Evolutionary conservation across 37 sponge, comb jelly and placozoan genomes (phyloP), one percentile per base, ranked within the genome.

Genomic region (Agelas oroides): DNA sequence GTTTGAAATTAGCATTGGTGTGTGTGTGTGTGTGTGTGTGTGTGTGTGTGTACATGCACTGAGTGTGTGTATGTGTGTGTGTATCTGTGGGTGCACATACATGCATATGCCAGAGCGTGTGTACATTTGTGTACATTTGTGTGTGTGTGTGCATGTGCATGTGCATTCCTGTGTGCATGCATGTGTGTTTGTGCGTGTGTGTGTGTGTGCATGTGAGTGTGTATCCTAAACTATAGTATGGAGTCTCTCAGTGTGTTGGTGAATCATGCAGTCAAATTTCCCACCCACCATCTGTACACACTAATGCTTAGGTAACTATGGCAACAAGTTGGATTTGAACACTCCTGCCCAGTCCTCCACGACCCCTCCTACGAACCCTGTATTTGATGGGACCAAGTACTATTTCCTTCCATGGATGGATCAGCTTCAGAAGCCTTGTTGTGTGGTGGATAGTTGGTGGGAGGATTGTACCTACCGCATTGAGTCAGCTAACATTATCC

Each of bases 1-100:
- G 73, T 98, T 98, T 88, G 99, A 98, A 67, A 88, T 98, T 65
- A 94, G 95, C 71, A 96, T 98, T 58, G 98, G 98, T 96, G 19
- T 78, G 84, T 14, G 21, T 5, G 6, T 19, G 23, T 6, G 2
- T n/a, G 8, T 46, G 46, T 46, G 46, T 46, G 46, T 8, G 8
- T 46, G 8, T 46, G 3, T 53, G 56, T 54, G 56, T 73, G n/a
- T n/a, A n/a, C n/a, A n/a, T n/a, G n/a, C n/a, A n/a, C n/a, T n/a
- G n/a, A n/a, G n/a, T n/a, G 52, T 52, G 58, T 31, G 54, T 54
- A 16, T 53, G 16, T 5, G 56, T 55, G 8, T 46, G 46, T 46
- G 8, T n/a, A n/a, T n/a, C n/a, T n/a, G n/a, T n/a, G n/a, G n/a
- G n/a, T n/a, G n/a, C n/a, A n/a, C n/a, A n/a, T n/a, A n/a, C n/a